Evolutionary conservation across 2,113 vertebrate genomes (phyloP), one percentile per base, ranked within the genome.

Genomic region (Lanius ludovicianus): DNA sequence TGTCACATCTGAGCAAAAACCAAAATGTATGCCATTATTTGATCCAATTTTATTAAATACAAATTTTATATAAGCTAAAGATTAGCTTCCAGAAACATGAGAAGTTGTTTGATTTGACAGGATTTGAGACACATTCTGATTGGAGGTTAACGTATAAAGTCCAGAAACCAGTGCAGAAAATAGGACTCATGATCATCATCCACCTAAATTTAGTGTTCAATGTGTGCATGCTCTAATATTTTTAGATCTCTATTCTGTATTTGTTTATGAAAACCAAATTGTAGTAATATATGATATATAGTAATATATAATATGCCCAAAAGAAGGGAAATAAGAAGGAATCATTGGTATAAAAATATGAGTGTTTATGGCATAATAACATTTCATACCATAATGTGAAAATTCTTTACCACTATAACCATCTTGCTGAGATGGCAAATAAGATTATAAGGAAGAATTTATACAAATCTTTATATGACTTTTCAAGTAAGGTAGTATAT

Each of bases 31-130:
- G 35, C 30, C 52, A 84, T 80, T 95, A 88, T 90, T 93, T 84
- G 25, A 96, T 91, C 28, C 56, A 53, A 47, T 90, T 90, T 39
- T 49, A 88, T 93, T 63, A 91, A 62, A 80, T 65, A 87, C 9
- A 92, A 71, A 82, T 83, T 97, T 89, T 75, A 84, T 46, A 92
- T 92, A 89, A 87, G 33, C 28, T 87, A 78, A 95, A 88, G 41
- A 68, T 82, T 84, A 95, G 30, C 25, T 30, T 91, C 63, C 50
- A 94, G 57, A 87, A 96, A 94, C 52, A 62, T 75, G 84, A 91
- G 53, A 94, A 90, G 69, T 79, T 91, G 55, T 90, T 96, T 91
- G 64, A 91, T 91, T 91, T 92, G 85, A 74, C 80, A 91, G 23
- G 35, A 41, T 93, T 95, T 92, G 44, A 94, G 86, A 92, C 30